These are phyloP conservation scores for Apotomis turbidana DNA, from an alignment of 2,888 invertebrate genomes.

Conservation along the genomic window DNA sequence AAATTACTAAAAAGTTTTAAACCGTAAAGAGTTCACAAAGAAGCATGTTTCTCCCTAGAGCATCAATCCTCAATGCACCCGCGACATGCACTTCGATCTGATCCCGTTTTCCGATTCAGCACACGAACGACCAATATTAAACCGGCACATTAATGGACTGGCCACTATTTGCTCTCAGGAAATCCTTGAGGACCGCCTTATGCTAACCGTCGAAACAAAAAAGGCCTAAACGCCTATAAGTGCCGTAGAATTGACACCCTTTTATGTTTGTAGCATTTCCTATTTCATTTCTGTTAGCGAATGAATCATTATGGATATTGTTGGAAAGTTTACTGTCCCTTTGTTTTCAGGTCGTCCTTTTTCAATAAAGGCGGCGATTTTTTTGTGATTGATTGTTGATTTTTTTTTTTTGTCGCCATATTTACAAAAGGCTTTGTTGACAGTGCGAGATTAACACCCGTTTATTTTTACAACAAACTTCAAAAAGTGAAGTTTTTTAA, in stretches of 20 bases:
- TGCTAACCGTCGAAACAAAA: background rate
- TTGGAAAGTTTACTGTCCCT: background rate
- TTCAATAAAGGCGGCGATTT: background rate
- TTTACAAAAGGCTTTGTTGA: background rate
- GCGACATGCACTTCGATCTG: slow-evolving; percentile 20
- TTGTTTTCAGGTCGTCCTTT: background rate
- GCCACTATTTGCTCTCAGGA: slow-evolving; percentile 12
- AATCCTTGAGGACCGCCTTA: slow-evolving; percentile 6
- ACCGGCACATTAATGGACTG: slow-evolving; percentile 25
- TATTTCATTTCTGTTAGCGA: background rate
- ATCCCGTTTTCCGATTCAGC: slow-evolving; percentile 30
- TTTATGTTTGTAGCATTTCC: background rate
- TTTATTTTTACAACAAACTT: too few species aligned
- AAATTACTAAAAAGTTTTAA: background rate
- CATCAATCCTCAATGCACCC: slow-evolving; percentile 22
- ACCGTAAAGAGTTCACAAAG: background rate
- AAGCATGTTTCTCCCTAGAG: background rate
- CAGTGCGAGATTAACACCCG: too few species aligned
- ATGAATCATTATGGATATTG: slow-evolving; percentile 1
- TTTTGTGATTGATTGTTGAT: background rate
- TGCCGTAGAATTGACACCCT: background rate
- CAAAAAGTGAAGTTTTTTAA: too few species aligned
- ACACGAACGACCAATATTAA: slow-evolving; percentile 32
- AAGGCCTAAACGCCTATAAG: background rate
- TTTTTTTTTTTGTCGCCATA: background rate